Evolutionary conservation across 2,113 vertebrate genomes (phyloP), one percentile per base, ranked within the genome.

Genomic region (Falcunculus frontatus): DNA sequence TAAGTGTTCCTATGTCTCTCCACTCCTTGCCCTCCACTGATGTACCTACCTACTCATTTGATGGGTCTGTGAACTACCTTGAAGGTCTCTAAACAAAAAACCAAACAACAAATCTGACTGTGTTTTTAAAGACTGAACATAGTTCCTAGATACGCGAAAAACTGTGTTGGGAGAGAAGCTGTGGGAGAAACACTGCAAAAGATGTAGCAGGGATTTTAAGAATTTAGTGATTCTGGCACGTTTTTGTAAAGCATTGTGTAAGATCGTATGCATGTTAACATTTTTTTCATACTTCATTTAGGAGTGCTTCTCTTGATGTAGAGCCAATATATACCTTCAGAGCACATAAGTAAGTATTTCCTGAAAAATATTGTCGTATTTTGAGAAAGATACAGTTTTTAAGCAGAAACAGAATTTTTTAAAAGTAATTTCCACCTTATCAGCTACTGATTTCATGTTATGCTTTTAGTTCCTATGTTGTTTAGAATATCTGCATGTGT

Each of bases 261-360:
- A 14, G 49, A 15, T 92, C 11, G 9, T 74, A 59, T 75, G 32
- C 46, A 10, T 32, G 33, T 67, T 91, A 90, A 94, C 10, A 7
- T 74, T 93, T 87, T 96, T 96, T 52, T 86, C 97, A 25, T 98
- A 39, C 53, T 94, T 97, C 47, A 11, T 93, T 93, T 97, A 99
- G 99, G 98, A 99, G 99, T 95, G 97, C 99, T 9, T 99, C 99
- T 90, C 98, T 99, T 93, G 99, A 99, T 67, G 99, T 99, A 95
- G 99, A 99, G 91, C 99, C 99, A 11, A 99, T 99, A 97, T 99
- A 99, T 97, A 99, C 99, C 6, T 99, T 99, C 98, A 99, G 99
- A 94, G 99, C 99, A 82, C 99, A 99, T 98, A 99, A 98, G 99
- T 99, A 98, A 98, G 98, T 98, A 95, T 93, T 55, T 89, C 27